These are phyloP conservation scores for Neotoma lepida DNA, from an alignment of 2,113 vertebrate species.

Conservation along the genomic window DNA sequence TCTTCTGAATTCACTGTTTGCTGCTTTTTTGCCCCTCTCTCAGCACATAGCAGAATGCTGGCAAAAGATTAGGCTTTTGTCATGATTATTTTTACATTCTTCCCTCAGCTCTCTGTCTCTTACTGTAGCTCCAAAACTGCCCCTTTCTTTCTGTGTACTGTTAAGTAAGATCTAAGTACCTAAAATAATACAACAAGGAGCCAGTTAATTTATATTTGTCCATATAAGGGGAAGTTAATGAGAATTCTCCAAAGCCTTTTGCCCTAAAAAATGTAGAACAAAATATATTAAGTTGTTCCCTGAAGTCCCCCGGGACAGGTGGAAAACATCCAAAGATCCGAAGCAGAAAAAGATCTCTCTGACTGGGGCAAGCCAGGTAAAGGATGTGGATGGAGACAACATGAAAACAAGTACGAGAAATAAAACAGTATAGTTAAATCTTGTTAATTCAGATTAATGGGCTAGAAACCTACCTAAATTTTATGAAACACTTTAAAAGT, in stretches of 20 bases:
- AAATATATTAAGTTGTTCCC: background rate
- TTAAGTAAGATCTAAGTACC: background rate
- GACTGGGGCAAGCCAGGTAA: background rate
- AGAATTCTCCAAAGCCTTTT: background rate
- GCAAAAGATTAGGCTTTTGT: background rate
- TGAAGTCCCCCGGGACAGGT: background rate
- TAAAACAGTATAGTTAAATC: background rate
- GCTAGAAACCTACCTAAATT: background rate
- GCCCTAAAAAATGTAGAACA: background rate
- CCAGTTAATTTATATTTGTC: background rate
- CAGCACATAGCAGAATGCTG: background rate
- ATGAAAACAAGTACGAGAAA: background rate
- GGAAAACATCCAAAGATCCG: background rate
- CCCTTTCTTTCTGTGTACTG: background rate
- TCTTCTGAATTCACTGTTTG: background rate
- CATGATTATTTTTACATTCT: background rate
- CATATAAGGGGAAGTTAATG: background rate
- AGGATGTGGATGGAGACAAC: background rate
- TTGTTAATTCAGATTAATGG: background rate
- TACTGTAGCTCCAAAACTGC: background rate
- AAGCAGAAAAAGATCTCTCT: background rate
- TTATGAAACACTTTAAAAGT: background rate
- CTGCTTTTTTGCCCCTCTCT: background rate
- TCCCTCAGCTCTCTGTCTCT: background rate
- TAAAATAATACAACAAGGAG: constrained; percentile 3